Conservation (phyloP, 2,113 vertebrate species). For the Pomatostomus ruficeps region DNA sequence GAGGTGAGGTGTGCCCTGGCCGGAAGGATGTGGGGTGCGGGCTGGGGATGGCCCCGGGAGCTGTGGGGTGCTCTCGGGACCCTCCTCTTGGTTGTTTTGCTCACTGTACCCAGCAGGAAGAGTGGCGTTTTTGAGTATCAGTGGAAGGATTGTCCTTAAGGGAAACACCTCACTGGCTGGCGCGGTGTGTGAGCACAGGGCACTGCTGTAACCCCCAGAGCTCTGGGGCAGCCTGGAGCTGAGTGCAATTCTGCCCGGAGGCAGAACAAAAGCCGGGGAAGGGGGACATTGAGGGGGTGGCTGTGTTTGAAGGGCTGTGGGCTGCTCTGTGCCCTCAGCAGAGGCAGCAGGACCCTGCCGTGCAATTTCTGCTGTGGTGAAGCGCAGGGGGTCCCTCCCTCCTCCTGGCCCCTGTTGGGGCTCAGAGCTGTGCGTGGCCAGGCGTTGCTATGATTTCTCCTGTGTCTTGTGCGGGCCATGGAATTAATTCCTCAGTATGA, state of each 20-base stretch:
- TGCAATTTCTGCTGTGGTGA: fast-evolving
- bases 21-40: fast-evolving
- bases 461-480: not conserved
- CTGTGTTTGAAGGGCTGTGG: not conserved
- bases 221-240: not conserved
- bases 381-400: not conserved
- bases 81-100: not conserved
- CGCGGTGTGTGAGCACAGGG: fast-evolving
- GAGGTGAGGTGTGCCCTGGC: fast-evolving
- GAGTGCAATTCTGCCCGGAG: not conserved
- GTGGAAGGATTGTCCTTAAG: too few species aligned
- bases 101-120: fast-evolving
- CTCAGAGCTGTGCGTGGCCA: fast-evolving
- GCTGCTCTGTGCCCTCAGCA: fast-evolving
- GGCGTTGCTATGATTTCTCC: fast-evolving
- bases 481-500: not conserved
- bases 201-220: not conserved
- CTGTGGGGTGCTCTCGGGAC: fast-evolving
- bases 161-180: not conserved
- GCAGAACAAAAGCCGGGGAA: fast-evolving
- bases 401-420: fast-evolving
- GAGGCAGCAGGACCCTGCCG: not conserved
- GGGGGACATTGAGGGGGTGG: too few species aligned
- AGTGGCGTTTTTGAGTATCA: fast-evolving
- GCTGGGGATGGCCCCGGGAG: fast-evolving